Percentiles rank a stretch among this genome's conserved stretches.
phyloP scores from a whole-genome alignment of 2,888 invertebrate genomes.

The Biston stratarius region DNA sequence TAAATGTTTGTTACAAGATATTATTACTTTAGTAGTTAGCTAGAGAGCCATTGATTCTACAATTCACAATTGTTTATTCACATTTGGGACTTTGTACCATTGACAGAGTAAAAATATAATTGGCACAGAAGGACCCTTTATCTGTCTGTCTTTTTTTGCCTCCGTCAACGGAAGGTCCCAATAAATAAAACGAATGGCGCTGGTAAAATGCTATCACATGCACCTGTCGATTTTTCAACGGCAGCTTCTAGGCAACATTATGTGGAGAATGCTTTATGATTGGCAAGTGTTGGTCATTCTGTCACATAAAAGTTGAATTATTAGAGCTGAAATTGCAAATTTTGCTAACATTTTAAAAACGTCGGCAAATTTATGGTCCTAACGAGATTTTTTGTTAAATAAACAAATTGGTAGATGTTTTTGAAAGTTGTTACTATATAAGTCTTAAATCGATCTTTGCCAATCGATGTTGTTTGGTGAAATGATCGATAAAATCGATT shows the following conservation, averaged over 20 bases:
- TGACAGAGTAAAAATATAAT: slow-evolving; percentile 56
- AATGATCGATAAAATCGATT: no score
- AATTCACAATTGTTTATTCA: no score
- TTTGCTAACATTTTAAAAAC: not conserved
- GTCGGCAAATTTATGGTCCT: no score
- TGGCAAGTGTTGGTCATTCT: slow-evolving; percentile 9
- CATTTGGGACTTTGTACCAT: not conserved
- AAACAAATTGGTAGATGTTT: no score
- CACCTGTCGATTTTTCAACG: slow-evolving; percentile 78
- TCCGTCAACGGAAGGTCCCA: slow-evolving; percentile 59
- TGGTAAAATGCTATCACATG: slow-evolving; percentile 73
- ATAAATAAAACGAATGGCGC: slow-evolving; percentile 75
- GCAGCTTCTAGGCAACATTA: slow-evolving; percentile 39
- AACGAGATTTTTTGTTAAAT: not conserved
- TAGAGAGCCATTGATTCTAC: no score
- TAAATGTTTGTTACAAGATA: no score
- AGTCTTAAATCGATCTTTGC: no score
- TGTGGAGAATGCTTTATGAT: slow-evolving; percentile 56
- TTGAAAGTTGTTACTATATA: no score
- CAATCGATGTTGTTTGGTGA: no score
- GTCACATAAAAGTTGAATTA: slow-evolving; percentile 23
- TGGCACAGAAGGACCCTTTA: slow-evolving; percentile 59
- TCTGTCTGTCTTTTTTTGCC: slow-evolving; percentile 62
- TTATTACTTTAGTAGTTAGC: no score
- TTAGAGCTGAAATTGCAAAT: slow-evolving; percentile 1